Conservation (phyloP, 2,888 invertebrate species). For the Ecliptopera silaceata region DNA sequence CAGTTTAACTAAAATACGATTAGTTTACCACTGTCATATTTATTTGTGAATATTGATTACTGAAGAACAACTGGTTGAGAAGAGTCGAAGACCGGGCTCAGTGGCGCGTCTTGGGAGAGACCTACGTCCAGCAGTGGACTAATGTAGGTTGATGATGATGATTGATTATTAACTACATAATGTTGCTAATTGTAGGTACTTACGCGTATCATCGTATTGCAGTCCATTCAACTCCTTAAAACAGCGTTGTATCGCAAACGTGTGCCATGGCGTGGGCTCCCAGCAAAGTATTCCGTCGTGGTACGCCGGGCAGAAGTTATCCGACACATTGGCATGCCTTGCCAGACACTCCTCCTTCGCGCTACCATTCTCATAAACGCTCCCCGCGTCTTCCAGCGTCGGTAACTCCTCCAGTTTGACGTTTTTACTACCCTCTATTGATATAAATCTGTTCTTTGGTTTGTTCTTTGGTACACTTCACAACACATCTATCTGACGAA, state of each 20-base stretch:
- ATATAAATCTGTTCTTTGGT: slow-evolving; percentile 43
- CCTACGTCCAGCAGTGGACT: no score
- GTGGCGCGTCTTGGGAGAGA: no score
- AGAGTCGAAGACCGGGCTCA: no score
- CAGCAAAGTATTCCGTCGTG: slow-evolving; percentile 92
- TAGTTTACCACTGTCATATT: no score
- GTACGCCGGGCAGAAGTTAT: slow-evolving; percentile 84
- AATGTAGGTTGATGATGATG: no score
- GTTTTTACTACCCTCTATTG: slow-evolving; percentile 43
- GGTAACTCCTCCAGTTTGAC: slow-evolving; percentile 79
- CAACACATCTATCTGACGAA: slow-evolving; percentile 46
- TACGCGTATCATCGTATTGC: slow-evolving; percentile 91
- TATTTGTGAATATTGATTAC: no score
- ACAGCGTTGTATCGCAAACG: slow-evolving; percentile 88
- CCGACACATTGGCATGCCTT: slow-evolving; percentile 55
- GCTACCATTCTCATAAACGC: slow-evolving; percentile 66
- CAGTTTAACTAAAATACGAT: no score
- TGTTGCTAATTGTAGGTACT: slow-evolving; percentile 71
- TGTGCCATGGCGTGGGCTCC: slow-evolving; percentile 89
- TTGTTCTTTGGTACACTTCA: slow-evolving; percentile 55
- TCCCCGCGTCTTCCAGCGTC: slow-evolving; percentile 64
- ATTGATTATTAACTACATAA: no score
- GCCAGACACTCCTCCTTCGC: slow-evolving; percentile 65
- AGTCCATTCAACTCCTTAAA: slow-evolving; percentile 91
- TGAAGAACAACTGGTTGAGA: no score